A percentile compares a stretch with the other conserved stretches of the same genome.
phyloP scores from a whole-genome alignment of 2,888 invertebrate genomes.

The Branchipolynoe longqiensis region DNA sequence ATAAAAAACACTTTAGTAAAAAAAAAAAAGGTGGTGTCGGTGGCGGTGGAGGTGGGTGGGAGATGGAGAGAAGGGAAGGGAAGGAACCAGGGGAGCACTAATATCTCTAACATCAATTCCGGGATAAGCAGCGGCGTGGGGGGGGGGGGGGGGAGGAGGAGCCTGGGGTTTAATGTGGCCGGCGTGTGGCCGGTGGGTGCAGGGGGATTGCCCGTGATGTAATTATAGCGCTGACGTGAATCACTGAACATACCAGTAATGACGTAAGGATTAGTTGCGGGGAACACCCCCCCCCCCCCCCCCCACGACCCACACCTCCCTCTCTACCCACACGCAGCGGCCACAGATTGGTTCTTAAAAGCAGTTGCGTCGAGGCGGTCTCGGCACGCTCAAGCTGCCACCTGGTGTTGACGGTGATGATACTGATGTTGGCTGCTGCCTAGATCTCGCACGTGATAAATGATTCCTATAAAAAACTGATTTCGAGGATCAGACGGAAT shows the following conservation, averaged over 20 bases:
- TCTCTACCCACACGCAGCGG: too few species aligned
- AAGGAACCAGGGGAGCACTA: conserved; percentile 11
- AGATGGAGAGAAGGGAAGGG: too few species aligned
- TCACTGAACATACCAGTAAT: neutral
- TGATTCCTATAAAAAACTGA: too few species aligned
- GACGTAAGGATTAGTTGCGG: neutral
- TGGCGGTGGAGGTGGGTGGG: neutral
- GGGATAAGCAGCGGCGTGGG: conserved; percentile 22
- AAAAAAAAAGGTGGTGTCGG: conserved; percentile 1
- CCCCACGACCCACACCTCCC: too few species aligned
- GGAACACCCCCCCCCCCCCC: neutral
- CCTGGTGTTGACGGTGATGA: too few species aligned
- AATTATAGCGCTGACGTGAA: neutral
- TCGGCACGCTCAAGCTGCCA: too few species aligned
- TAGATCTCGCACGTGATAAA: too few species aligned
- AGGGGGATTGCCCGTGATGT: neutral
- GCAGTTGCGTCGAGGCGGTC: too few species aligned
- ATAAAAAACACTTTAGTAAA: neutral
- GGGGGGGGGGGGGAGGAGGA: too few species aligned
- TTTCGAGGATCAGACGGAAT: too few species aligned
- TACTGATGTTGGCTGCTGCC: too few species aligned
- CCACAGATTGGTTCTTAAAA: too few species aligned
- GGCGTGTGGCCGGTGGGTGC: neutral
- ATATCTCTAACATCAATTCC: conserved; percentile 42
- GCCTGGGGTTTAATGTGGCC: conserved; percentile 10